These are phyloP conservation scores for Azorinus chamasolen DNA, from an alignment of 2,888 invertebrate species.

Conservation along the genomic window DNA sequence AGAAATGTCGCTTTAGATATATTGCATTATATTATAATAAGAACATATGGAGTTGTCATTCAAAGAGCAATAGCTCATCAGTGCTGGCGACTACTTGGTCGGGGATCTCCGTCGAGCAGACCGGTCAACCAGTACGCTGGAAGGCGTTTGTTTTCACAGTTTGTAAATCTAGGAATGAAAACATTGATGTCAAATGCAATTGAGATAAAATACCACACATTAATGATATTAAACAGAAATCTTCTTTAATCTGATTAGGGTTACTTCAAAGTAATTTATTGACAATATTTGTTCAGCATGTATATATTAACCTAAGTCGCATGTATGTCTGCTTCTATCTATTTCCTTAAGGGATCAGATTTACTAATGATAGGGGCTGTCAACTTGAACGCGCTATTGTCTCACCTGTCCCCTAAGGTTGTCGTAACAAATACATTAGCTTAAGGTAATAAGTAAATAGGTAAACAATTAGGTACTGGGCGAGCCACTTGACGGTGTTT, in stretches of 20 bases:
- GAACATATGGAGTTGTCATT: too few species aligned
- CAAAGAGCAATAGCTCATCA: too few species aligned
- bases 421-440: not conserved
- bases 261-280: too few species aligned
- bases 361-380: constrained; percentile 7
- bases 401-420: not conserved
- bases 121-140: not conserved
- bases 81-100: too few species aligned
- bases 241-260: too few species aligned
- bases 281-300: constrained; percentile 6
- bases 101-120: too few species aligned
- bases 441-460: not conserved
- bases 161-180: constrained; percentile 6
- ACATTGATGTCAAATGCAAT: too few species aligned
- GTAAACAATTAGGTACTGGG: constrained; percentile 3
- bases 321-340: not conserved
- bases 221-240: too few species aligned
- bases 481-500: not conserved
- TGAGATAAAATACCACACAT: too few species aligned
- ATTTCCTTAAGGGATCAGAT: constrained; percentile 1
- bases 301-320: not conserved
- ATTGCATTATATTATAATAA: too few species aligned
- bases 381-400: constrained; percentile 2
- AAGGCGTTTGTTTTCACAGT: constrained; percentile 19
- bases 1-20: too few species aligned